phyloP scores from a whole-genome alignment of 2,113 vertebrate species.

The Ceyx margarethae region DNA sequence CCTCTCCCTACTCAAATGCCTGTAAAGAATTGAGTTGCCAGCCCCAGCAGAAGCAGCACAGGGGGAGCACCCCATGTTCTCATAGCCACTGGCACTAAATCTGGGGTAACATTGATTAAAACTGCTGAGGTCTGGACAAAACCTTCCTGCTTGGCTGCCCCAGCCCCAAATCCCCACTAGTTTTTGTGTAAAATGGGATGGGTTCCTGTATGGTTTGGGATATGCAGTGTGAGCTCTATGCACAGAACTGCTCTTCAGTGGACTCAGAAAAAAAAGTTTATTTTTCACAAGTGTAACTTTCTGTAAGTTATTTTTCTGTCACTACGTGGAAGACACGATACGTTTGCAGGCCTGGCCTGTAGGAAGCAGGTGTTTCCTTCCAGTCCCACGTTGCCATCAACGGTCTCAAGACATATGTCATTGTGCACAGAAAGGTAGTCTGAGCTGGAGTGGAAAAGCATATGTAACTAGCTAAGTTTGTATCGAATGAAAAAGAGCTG shows the following conservation, averaged over 20 bases:
- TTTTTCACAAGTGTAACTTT: background rate
- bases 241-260: background rate
- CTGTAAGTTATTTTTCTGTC: background rate
- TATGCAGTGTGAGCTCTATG: background rate
- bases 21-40: background rate
- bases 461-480: background rate
- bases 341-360: background rate
- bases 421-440: background rate
- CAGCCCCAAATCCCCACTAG: background rate
- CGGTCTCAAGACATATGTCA: slow-evolving; percentile 28
- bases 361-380: slow-evolving; percentile 43
- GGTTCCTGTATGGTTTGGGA: fast-evolving
- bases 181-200: background rate
- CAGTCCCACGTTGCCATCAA: background rate
- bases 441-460: background rate
- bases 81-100: background rate
- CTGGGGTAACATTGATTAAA: background rate
- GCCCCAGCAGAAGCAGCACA: background rate
- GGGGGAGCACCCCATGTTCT: background rate
- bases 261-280: background rate
- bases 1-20: background rate
- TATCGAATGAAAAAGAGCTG: background rate
- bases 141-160: background rate
- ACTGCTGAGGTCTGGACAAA: background rate
- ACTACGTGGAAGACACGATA: background rate